Percentiles rank a stretch among this genome's conserved stretches.
Conservation (phyloP, 2,797 vertebrate species). For the Darevskia nairensis region DNA sequence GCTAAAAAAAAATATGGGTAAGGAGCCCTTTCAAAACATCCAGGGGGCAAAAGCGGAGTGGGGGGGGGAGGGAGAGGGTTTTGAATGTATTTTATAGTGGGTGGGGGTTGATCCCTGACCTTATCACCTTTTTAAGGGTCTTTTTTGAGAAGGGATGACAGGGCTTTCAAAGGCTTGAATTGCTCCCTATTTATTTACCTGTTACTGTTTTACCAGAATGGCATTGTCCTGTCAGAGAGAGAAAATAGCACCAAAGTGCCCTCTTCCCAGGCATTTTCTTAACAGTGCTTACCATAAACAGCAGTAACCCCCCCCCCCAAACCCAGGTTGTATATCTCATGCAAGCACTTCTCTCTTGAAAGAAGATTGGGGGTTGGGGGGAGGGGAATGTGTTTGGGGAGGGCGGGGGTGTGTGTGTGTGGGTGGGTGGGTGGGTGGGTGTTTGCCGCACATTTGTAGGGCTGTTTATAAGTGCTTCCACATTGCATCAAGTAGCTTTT, state of each 20-base stretch:
- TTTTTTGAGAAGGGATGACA: not conserved
- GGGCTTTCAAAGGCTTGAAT: conserved; percentile 26
- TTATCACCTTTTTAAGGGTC: conserved; percentile 10
- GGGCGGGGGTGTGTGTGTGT: too few species aligned
- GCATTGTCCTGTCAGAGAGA: conserved; percentile 27
- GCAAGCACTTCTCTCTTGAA: not conserved
- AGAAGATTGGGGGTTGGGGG: not conserved
- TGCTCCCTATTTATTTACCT: conserved; percentile 34
- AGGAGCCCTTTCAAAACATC: not conserved
- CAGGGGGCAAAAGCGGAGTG: not conserved
- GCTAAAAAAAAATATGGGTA: not conserved
- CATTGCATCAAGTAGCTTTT: conserved; percentile 21
- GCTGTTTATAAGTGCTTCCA: conserved; percentile 79
- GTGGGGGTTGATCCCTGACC: conserved; percentile 9
- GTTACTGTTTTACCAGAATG: conserved; percentile 38
- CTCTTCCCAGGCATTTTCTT: not conserved
- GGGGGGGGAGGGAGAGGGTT: not conserved
- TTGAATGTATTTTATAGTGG: not conserved
- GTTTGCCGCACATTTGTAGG: conserved; percentile 5
- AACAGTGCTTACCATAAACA: not conserved
- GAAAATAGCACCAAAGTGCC: conserved; percentile 24
- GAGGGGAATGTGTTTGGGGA: not conserved
- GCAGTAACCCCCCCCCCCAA: not conserved
- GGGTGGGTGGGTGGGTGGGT: not conserved
- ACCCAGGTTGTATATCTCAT: not conserved